phyloP scores from a whole-genome alignment of 2,888 invertebrate genomes.

The Crematogaster levior region DNA sequence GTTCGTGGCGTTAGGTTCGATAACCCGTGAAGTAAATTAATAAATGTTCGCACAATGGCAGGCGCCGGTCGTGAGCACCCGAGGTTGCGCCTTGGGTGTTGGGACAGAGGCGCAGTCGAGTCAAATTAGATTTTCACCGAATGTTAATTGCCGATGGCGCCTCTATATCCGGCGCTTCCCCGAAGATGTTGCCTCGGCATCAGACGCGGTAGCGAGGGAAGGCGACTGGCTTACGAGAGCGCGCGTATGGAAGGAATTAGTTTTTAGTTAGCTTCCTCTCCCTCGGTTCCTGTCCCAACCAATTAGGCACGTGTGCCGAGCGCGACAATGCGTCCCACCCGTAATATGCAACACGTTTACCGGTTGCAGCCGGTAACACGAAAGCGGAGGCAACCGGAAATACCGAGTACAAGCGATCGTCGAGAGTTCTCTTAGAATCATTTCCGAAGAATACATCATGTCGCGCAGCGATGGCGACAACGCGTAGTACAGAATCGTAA shows the following conservation, averaged over 20 bases:
- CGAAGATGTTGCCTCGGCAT: conserved; percentile 76
- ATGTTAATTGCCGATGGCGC: conserved; percentile 84
- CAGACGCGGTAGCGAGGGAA: conserved; percentile 47
- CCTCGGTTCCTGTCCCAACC: conserved; percentile 77
- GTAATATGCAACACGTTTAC: conserved; percentile 82
- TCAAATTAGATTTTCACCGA: conserved; percentile 81
- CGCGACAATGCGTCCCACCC: conserved; percentile 82
- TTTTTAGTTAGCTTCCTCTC: conserved; percentile 81
- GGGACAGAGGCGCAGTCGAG: conserved; percentile 75
- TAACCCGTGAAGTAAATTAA: conserved; percentile 53
- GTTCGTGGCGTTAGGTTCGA: not conserved
- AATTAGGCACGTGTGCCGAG: conserved; percentile 83
- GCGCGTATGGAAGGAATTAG: conserved; percentile 85
- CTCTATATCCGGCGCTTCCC: conserved; percentile 85
- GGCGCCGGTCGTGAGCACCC: conserved; percentile 38
- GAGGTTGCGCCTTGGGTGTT: conserved; percentile 60
- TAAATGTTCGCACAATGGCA: conserved; percentile 56
- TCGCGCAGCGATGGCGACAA: not conserved
- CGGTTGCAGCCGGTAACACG: conserved; percentile 60
- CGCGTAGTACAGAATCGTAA: not conserved
- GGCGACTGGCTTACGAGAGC: conserved; percentile 51
- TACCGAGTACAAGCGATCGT: conserved; percentile 61
- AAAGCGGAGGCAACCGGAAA: conserved; percentile 68
- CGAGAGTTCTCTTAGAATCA: conserved; percentile 14
- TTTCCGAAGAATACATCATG: conserved; percentile 4